A percentile compares a stretch with the other conserved stretches of the same genome.
These are phyloP conservation scores for Bombus soroeensis DNA, from an alignment of 1,140 invertebrate genomes.

Conservation along the genomic window DNA sequence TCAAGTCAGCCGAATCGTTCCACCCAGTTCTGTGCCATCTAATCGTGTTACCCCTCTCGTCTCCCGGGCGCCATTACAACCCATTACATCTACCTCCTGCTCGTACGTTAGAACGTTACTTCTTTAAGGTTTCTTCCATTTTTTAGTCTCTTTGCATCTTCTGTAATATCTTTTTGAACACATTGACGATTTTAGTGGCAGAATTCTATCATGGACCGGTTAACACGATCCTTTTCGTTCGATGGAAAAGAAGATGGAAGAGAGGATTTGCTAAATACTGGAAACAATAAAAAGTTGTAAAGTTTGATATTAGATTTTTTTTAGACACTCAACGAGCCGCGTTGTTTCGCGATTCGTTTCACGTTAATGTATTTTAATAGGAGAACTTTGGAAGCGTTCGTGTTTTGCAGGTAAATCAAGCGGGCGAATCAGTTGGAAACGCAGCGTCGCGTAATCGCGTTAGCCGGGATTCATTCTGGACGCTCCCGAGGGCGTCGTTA, in stretches of 20 bases:
- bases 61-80: conserved; percentile 74
- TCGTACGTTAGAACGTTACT: no score
- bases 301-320: background rate
- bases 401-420: conserved; percentile 46
- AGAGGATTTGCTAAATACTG: no score
- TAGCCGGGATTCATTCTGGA: conserved; percentile 65
- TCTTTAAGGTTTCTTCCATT: no score
- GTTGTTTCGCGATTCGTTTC: background rate
- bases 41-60: conserved; percentile 76
- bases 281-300: no score
- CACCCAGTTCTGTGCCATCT: conserved; percentile 67
- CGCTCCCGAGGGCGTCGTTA: conserved; percentile 71
- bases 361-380: background rate
- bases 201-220: no score
- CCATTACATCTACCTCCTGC: background rate
- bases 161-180: no score
- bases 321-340: background rate
- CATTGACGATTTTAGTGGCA: no score
- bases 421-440: conserved; percentile 45
- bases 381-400: background rate
- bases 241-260: no score
- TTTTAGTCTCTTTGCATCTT: background rate
- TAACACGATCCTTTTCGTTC: no score
- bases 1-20: conserved; percentile 73
- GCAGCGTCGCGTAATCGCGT: conserved; percentile 75